phyloP scores from a whole-genome alignment of 2,113 vertebrate species.

The Cyrtonyx montezumae region DNA sequence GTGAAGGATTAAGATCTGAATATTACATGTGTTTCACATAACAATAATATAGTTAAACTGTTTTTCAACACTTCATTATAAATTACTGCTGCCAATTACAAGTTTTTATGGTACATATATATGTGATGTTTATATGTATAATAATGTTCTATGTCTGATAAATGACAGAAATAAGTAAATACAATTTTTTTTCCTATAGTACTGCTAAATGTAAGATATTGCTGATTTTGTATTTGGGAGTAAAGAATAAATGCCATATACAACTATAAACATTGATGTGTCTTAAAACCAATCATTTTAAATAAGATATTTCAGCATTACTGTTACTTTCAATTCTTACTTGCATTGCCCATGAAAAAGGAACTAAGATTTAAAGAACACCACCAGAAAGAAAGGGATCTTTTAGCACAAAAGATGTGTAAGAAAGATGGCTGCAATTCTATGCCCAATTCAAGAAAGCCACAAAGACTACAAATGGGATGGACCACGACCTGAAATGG shows the following conservation, averaged over 20 bases:
- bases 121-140: too few relatives aligned
- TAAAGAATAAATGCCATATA: not conserved
- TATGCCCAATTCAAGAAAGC: not conserved
- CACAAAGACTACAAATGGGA: not conserved
- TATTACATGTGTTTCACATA: not conserved
- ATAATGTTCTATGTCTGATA: not conserved
- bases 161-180: not conserved
- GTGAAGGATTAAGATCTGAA: constrained; percentile 28
- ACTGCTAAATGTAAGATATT: not conserved
- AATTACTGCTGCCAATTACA: not conserved
- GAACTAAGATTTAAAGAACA: accelerated
- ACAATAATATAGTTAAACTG: not conserved
- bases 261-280: not conserved
- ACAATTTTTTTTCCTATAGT: not conserved
- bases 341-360: not conserved
- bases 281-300: not conserved
- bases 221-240: not conserved
- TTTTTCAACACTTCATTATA: constrained; percentile 6
- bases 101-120: too few relatives aligned
- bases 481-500: not conserved
- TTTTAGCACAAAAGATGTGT: not conserved
- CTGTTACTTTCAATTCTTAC: not conserved
- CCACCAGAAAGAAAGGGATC: not conserved
- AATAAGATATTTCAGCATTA: not conserved
- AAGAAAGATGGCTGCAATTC: not conserved